Evolutionary conservation across 2,888 invertebrate species (phyloP).

Genomic region (Mesopsocus fuscifrons): DNA sequence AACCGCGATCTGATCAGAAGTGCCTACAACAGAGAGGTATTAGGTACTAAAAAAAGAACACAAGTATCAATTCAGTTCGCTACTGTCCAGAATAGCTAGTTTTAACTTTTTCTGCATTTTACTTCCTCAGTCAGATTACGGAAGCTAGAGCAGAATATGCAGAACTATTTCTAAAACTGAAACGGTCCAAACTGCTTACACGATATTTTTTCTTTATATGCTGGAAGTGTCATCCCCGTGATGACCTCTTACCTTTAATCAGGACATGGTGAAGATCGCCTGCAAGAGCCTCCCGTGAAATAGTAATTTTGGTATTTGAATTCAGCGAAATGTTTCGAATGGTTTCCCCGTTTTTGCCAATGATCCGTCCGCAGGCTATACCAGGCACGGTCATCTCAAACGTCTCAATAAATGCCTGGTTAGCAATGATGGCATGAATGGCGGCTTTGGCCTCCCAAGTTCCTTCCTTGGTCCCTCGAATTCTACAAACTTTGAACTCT

Average conservation of each 20-base stretch:
- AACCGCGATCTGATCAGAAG: constrained; percentile 48
- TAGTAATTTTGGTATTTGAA: constrained; percentile 51
- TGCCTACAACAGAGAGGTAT: constrained; percentile 41
- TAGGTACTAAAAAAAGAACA: too few relatives aligned
- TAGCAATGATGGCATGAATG: constrained; percentile 44
- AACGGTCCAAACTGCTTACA: too few relatives aligned
- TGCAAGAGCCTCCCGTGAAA: constrained; percentile 20
- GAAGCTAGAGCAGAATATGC: too few relatives aligned
- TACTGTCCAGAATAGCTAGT: too few relatives aligned
- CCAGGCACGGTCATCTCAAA: constrained; percentile 44
- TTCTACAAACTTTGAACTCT: constrained; percentile 41
- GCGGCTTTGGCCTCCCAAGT: constrained; percentile 51
- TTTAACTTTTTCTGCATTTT: constrained; percentile 14
- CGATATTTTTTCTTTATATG: too few relatives aligned
- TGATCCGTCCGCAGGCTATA: constrained; percentile 46
- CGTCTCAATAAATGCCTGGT: constrained; percentile 47
- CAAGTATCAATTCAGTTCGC: too few relatives aligned
- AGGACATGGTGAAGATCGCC: constrained; percentile 21
- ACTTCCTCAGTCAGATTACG: background rate
- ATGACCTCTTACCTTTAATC: background rate
- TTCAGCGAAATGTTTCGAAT: constrained; percentile 48
- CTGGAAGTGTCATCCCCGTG: too few relatives aligned
- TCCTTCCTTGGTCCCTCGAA: constrained; percentile 45
- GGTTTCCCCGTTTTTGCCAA: constrained; percentile 52
- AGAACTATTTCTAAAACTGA: too few relatives aligned